phyloP scores from a whole-genome alignment of 2,888 invertebrate genomes.

The Stenolophus ochropezus region DNA sequence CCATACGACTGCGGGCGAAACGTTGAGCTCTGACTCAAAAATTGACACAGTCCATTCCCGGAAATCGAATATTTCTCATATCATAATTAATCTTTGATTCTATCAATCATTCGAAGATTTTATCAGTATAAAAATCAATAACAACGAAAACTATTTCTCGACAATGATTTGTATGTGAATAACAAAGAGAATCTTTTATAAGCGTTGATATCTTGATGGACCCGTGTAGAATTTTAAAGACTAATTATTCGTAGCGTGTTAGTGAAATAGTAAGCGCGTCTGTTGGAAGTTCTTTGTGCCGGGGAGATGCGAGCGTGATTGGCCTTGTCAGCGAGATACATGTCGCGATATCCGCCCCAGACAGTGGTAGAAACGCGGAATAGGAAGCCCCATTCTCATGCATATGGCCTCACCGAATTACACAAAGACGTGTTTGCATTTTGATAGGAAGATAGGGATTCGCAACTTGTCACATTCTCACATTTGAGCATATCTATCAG shows the following conservation, averaged over 20 bases:
- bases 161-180: slow-evolving; percentile 1
- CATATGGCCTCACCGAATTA: slow-evolving; percentile 7
- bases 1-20: too few relatives aligned
- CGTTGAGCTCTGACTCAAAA: too few relatives aligned
- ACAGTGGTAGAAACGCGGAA: slow-evolving; percentile 27
- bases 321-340: slow-evolving; percentile 46
- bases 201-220: slow-evolving; percentile 12
- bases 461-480: not conserved
- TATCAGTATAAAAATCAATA: too few relatives aligned
- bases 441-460: not conserved
- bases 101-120: too few relatives aligned
- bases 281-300: slow-evolving; percentile 20
- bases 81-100: too few relatives aligned
- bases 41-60: too few relatives aligned
- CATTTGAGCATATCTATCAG: not conserved
- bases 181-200: not conserved
- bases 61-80: too few relatives aligned
- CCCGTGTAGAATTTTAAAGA: slow-evolving; percentile 27
- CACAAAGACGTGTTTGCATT: slow-evolving; percentile 8
- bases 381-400: slow-evolving; percentile 34
- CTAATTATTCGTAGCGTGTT: slow-evolving; percentile 42
- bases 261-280: slow-evolving; percentile 9
- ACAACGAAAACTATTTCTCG: too few relatives aligned
- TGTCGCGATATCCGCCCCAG: slow-evolving; percentile 23
- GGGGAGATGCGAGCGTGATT: slow-evolving; percentile 34